Evolutionary conservation across 2,113 vertebrate species (phyloP), one percentile per base, ranked within the genome.

Genomic region (Sardina pilchardus): DNA sequence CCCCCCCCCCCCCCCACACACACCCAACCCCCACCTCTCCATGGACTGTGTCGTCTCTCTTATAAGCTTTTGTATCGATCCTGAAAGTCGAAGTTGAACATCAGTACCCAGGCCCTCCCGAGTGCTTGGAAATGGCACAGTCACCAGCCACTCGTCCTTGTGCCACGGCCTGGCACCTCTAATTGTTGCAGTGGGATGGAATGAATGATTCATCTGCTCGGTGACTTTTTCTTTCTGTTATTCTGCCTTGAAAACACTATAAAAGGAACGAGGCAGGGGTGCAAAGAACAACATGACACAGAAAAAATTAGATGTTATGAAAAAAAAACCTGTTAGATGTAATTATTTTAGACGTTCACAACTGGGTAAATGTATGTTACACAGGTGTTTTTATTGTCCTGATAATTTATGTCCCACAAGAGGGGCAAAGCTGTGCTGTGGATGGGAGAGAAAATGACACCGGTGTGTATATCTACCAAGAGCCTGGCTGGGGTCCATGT

Each of bases 1-100:
- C 63, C 42, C 81, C 48, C 26, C 67, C 47, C 43, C 78, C 47
- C 59, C 63, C 78, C 30, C 78, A 83, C 82, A 36, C 82, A 53
- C 71, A 53, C 16, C 17, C 50, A 53, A 17, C 21, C 9, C 30
- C 30, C 21, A 47, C 36, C 81, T 80, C 84, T 24, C 67, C 30
- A 6, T 84, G 12, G 34, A 59, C 71, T 5, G 2, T 14, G 30
- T 34, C 26, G 16, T 71, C 8, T 71, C n/a, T 30, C 7, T 30
- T 26, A 4, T 71, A 59, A n/a, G 63, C 10, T 12, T 78, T 78
- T 34, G 30, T 78, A 19, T 59, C 19, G 19, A 59, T 59, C 53
- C 21, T 59, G 53, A 21, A 24, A 59, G 53, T 59, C 19, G 19
- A 24, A 7, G 53, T 59, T 59, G 53, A 24, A 59, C 0, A 53